Evolutionary conservation across 1,140 invertebrate genomes (phyloP).

Genomic region (Phenacoccus solenopsis): DNA sequence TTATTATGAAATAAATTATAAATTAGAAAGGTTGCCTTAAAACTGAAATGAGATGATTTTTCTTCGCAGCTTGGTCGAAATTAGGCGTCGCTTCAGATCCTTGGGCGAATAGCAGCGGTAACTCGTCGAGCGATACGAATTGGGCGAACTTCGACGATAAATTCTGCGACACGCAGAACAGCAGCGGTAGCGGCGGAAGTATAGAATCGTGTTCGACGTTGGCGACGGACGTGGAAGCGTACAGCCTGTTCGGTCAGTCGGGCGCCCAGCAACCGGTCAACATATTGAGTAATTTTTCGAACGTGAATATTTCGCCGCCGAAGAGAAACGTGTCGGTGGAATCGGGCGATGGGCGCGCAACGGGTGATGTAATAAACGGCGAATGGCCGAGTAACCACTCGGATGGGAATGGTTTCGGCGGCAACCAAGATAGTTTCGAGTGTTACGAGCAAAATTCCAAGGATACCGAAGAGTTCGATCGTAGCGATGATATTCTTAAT

Average conservation of each 20-base stretch:
- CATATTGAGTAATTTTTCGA: not conserved
- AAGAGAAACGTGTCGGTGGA: not conserved
- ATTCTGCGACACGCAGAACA: not conserved
- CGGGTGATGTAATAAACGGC: not conserved
- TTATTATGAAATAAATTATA: too few species aligned
- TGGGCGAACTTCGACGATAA: conserved; percentile 5
- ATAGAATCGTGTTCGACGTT: not conserved
- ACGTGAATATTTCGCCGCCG: not conserved
- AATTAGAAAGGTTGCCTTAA: too few species aligned
- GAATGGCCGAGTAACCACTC: not conserved
- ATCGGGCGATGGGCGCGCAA: not conserved
- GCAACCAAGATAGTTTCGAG: not conserved
- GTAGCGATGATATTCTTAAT: not conserved
- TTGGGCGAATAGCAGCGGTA: not conserved
- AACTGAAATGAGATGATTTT: too few species aligned
- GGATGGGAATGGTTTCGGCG: not conserved
- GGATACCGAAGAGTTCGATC: not conserved
- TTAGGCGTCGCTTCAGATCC: not conserved
- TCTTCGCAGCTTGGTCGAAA: not conserved
- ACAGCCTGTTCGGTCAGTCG: not conserved
- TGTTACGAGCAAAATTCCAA: not conserved
- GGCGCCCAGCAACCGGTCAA: not conserved
- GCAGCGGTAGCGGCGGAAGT: not conserved
- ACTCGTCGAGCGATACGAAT: not conserved
- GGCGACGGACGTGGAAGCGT: not conserved